phyloP scores from a whole-genome alignment of 2,888 invertebrate species.

The Hydraecia micacea region DNA sequence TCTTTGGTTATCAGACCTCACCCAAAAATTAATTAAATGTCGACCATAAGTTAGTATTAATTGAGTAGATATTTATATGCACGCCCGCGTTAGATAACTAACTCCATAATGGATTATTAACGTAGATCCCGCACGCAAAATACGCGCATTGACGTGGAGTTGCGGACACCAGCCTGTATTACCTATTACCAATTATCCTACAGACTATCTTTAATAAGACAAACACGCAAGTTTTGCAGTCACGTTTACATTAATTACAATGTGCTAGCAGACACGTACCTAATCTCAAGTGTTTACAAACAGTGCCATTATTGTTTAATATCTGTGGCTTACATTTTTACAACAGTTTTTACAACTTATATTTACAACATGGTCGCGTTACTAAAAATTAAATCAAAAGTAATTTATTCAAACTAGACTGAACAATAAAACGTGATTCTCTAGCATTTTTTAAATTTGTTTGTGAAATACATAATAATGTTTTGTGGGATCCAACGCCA shows the following conservation, averaged over 20 bases:
- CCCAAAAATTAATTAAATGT: background rate
- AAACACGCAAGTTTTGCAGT: conserved; percentile 26
- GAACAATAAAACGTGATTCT: too few relatives aligned
- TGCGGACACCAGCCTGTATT: too few relatives aligned
- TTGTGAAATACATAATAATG: too few relatives aligned
- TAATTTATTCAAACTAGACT: background rate
- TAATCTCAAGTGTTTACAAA: too few relatives aligned
- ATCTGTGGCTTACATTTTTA: background rate
- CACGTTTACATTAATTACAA: conserved; percentile 27
- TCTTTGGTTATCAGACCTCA: too few relatives aligned
- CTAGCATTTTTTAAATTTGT: too few relatives aligned
- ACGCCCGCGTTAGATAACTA: background rate
- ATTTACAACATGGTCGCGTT: background rate
- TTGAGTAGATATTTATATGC: background rate
- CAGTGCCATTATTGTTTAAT: background rate
- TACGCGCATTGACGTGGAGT: too few relatives aligned
- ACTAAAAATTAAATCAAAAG: background rate
- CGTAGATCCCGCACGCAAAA: too few relatives aligned
- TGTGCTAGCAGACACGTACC: background rate
- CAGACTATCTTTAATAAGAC: conserved; percentile 23
- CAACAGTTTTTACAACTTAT: too few relatives aligned
- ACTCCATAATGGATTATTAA: background rate
- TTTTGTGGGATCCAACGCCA: too few relatives aligned
- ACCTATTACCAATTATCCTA: too few relatives aligned
- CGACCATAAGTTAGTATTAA: background rate